phyloP scores from a whole-genome alignment of 1,140 invertebrate genomes.

The Dendroctonus valens region DNA sequence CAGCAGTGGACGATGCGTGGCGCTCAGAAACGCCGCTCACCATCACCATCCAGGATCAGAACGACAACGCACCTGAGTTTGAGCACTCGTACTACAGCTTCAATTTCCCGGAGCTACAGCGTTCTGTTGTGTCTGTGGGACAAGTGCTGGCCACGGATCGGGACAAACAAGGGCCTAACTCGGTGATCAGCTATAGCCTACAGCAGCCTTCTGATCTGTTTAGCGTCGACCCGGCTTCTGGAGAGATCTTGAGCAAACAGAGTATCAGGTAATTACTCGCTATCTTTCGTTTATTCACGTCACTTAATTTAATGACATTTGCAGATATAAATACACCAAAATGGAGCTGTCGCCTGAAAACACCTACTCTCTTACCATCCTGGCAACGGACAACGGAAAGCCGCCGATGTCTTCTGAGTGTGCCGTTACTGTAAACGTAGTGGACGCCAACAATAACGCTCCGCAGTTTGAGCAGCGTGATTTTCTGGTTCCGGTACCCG shows the following conservation, averaged over 20 bases:
- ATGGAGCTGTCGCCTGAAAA: slow-evolving; percentile 81
- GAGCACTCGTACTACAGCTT: slow-evolving; percentile 85
- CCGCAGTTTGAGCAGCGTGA: slow-evolving; percentile 73
- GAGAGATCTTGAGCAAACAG: slow-evolving; percentile 84
- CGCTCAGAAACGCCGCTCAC: slow-evolving; percentile 82
- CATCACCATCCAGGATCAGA: slow-evolving; percentile 92
- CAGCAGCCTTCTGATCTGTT: slow-evolving; percentile 90
- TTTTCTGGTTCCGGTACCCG: slow-evolving; percentile 81
- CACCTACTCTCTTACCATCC: slow-evolving; percentile 76
- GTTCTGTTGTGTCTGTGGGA: slow-evolving; percentile 77
- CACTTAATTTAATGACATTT: slow-evolving; percentile 2
- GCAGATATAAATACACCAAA: slow-evolving; percentile 73
- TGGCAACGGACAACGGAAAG: slow-evolving; percentile 91
- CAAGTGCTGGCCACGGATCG: slow-evolving; percentile 84
- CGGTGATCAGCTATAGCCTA: slow-evolving; percentile 86
- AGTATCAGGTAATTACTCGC: slow-evolving; percentile 56
- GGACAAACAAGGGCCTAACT: slow-evolving; percentile 93
- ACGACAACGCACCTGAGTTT: slow-evolving; percentile 92
- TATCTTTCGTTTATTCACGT: neutral
- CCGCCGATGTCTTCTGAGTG: slow-evolving; percentile 85
- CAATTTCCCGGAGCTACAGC: slow-evolving; percentile 84
- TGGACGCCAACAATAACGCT: slow-evolving; percentile 87
- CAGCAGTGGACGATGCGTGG: slow-evolving; percentile 87
- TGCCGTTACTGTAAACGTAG: slow-evolving; percentile 81
- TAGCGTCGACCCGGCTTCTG: slow-evolving; percentile 84